Evolutionary conservation across 2,888 invertebrate species (phyloP).

Genomic region (Orthosia gracilis): DNA sequence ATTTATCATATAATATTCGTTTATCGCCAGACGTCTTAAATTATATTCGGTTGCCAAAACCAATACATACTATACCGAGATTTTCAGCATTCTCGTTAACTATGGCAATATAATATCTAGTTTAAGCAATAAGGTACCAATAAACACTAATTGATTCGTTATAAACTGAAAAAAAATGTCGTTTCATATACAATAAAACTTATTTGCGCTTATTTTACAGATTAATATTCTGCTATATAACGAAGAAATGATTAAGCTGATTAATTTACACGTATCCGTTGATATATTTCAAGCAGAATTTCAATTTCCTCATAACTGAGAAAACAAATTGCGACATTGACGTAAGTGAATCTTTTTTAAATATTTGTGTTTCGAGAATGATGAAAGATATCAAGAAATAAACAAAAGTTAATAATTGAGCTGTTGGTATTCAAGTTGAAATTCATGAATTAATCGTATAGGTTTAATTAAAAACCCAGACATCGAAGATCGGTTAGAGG

Average conservation of each 20-base stretch:
- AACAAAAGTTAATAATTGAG: neutral
- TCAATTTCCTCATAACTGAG: neutral
- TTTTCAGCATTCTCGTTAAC: neutral
- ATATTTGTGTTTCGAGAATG: neutral
- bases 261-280: neutral
- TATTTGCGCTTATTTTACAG: too few species aligned
- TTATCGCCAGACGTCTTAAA: neutral
- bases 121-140: neutral
- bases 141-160: too few species aligned
- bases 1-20: constrained; percentile 19
- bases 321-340: neutral
- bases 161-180: too few species aligned
- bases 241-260: neutral
- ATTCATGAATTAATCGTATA: neutral
- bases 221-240: too few species aligned
- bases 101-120: neutral
- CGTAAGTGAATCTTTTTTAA: neutral
- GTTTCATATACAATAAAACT: too few species aligned
- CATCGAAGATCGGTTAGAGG: neutral
- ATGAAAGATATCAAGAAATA: neutral
- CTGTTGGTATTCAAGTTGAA: neutral
- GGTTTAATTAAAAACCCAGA: neutral
- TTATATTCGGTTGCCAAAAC: constrained; percentile 22
- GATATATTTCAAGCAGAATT: neutral
- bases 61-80: neutral